Conservation (phyloP, 2,113 vertebrate genomes). For the Trachemys scripta region DNA sequence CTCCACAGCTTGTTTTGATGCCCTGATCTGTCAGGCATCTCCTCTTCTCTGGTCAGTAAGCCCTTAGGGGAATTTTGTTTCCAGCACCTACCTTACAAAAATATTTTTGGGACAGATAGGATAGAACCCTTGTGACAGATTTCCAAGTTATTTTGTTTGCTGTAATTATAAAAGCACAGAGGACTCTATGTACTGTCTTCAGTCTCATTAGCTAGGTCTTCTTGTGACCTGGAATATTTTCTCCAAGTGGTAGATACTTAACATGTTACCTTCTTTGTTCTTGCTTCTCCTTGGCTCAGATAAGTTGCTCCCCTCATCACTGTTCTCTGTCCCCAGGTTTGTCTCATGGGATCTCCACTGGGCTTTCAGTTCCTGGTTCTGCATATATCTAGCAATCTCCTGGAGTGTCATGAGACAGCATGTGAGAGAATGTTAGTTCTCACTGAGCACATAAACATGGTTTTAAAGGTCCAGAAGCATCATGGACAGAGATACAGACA, state of each 20-base stretch:
- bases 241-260: neutral
- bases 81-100: neutral
- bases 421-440: neutral
- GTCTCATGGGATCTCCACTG: slow-evolving; percentile 74
- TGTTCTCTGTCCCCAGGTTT: slow-evolving; percentile 68
- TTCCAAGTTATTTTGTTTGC: neutral
- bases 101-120: neutral
- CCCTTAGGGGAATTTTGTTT: neutral
- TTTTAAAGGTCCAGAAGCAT: neutral
- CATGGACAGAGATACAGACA: neutral
- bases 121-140: neutral
- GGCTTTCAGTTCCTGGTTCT: slow-evolving; percentile 82
- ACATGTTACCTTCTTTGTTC: slow-evolving; percentile 71
- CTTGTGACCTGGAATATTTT: neutral
- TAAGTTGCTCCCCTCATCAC: slow-evolving; percentile 47
- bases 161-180: neutral
- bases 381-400: slow-evolving; percentile 87
- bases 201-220: neutral
- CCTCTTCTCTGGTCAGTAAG: neutral
- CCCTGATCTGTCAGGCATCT: neutral
- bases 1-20: neutral
- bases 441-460: neutral
- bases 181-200: neutral
- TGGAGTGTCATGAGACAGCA: neutral
- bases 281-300: slow-evolving; percentile 53